Conservation (phyloP, 2,888 invertebrate species). For the Mythimna impura region DNA sequence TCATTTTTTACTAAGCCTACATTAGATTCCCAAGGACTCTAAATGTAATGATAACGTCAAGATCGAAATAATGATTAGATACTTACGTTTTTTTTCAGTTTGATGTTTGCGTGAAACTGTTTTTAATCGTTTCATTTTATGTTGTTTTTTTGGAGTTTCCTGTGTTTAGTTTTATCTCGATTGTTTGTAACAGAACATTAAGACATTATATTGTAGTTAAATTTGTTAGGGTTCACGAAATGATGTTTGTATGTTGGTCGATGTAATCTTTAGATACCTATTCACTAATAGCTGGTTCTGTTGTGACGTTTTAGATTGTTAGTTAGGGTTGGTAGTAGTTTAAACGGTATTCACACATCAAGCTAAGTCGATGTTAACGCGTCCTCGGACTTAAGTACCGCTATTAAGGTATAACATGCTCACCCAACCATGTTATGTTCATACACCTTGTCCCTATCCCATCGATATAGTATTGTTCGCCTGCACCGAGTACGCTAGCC, state of each 20-base stretch:
- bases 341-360: constrained; percentile 4
- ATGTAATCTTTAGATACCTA: background rate
- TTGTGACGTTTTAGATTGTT: constrained; percentile 5
- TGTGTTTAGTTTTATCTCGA: constrained; percentile 58
- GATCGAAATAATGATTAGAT: constrained; percentile 57
- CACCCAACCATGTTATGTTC: constrained; percentile 55
- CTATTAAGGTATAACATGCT: constrained; percentile 38
- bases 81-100: constrained; percentile 42
- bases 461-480: constrained; percentile 70
- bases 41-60: constrained; percentile 56
- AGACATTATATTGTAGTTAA: constrained; percentile 24
- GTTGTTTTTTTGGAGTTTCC: constrained; percentile 49
- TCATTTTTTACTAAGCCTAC: constrained; percentile 41
- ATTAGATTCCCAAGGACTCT: constrained; percentile 57
- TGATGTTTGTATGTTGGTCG: background rate
- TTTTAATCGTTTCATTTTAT: constrained; percentile 48
- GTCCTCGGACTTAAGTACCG: constrained; percentile 29
- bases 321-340: background rate
- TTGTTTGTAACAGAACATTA: constrained; percentile 34
- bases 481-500: constrained; percentile 64
- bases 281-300: background rate
- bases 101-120: constrained; percentile 53
- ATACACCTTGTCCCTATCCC: constrained; percentile 48
- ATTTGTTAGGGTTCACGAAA: constrained; percentile 10
- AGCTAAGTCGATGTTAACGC: constrained; percentile 3